Evolutionary conservation across 1,140 invertebrate genomes (phyloP), one percentile per base, ranked within the genome.

Genomic region (Drosophila tani): DNA sequence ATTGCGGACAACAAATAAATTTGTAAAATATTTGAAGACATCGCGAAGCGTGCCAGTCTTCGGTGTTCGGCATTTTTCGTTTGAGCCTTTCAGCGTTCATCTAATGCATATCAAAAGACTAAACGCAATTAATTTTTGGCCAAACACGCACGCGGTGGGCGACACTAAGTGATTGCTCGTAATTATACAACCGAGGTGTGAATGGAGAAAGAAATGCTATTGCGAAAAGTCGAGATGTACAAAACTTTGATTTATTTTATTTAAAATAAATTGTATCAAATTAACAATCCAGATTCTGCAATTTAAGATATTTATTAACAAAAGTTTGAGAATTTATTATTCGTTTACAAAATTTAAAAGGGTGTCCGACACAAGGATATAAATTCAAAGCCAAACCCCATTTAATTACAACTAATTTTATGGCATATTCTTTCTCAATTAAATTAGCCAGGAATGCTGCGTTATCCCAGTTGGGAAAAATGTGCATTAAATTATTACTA

Each of bases 21-120:
- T 46, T 66, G 46, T 68, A 65, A 40, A 65, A 32, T 68, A 49
- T 65, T 65, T 75, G 32, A 45, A 51, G 71, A 63, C 73, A 46
- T 60, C 51, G 45, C 70, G 12, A 50, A 75, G 60, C 62, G 73
- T 67, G 74, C 53, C 73, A 74, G 38, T 45, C 45, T 53, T 65
- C 2, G 32, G 38, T 45, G 51, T 53, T 65, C 2, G 32, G 17
- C 50, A 50, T 68, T 63, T 63, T 63, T 51, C 43, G 56, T 46
- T 66, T 66, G 56, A 62, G 63, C 60, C 77, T 49, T 65, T 47
- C 32, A 45, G 51, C 43, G 46, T 53, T 65, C 66, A 77, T 76
- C 64, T 74, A 63, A 71, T 57, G 82, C 82, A 86, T 85, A 82
- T 79, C 67, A 85, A 85, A 82, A 75, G 32, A 67, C 75, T 58